Evolutionary conservation across 1,140 invertebrate genomes (phyloP).

Genomic region (Drosophila bocqueti): DNA sequence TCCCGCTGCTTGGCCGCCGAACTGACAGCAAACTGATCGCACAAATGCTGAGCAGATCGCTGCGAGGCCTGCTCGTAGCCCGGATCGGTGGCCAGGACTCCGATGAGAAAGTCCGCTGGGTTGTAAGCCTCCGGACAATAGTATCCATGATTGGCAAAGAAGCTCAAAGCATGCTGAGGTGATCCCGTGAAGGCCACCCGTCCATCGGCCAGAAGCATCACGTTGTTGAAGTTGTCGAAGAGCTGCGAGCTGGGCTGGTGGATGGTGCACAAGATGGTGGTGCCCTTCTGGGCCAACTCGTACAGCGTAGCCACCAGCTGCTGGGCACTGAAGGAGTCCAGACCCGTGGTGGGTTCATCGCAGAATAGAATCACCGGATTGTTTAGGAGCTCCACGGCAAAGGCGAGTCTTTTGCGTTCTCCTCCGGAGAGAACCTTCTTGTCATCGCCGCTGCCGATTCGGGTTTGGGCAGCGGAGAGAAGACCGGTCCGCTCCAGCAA

Average conservation of each 20-base stretch:
- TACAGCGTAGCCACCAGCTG: conserved; percentile 92
- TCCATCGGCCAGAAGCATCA: conserved; percentile 95
- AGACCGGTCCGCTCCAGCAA: conserved; percentile 91
- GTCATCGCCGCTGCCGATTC: conserved; percentile 90
- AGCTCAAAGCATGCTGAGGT: conserved; percentile 89
- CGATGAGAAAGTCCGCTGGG: conserved; percentile 96
- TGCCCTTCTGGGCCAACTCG: conserved; percentile 88
- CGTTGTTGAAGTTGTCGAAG: conserved; percentile 94
- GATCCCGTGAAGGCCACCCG: conserved; percentile 94
- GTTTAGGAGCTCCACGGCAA: conserved; percentile 96
- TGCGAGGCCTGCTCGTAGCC: conserved; percentile 89
- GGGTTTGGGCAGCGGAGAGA: conserved; percentile 88
- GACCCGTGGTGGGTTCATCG: conserved; percentile 97
- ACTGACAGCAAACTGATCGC: conserved; percentile 91
- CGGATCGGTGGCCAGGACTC: conserved; percentile 92
- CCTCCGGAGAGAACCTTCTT: conserved; percentile 96
- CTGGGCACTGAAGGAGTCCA: conserved; percentile 96
- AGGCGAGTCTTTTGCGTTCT: conserved; percentile 96
- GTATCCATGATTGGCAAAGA: conserved; percentile 93
- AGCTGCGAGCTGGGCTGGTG: conserved; percentile 97
- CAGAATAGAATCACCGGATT: conserved; percentile 97
- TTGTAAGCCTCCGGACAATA: conserved; percentile 93
- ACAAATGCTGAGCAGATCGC: conserved; percentile 89
- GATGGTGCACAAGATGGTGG: conserved; percentile 97
- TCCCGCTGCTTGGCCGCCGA: conserved; percentile 91